These are phyloP conservation scores for Illadopsis cleaveri DNA, from an alignment of 2,113 vertebrate genomes.

Conservation along the genomic window DNA sequence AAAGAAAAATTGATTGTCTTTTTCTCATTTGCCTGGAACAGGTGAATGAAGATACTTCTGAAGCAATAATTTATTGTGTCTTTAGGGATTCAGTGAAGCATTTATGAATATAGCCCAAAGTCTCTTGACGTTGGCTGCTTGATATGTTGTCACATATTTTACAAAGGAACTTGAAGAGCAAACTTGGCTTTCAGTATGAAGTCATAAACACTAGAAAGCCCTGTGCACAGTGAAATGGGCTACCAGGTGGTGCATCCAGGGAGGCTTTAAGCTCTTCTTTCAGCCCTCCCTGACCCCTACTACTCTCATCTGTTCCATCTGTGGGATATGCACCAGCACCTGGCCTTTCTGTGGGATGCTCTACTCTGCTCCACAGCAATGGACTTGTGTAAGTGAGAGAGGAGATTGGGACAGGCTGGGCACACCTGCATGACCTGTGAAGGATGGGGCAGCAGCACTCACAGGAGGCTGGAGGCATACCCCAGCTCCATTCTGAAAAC, in stretches of 20 bases:
- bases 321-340: not conserved
- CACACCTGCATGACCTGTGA: not conserved
- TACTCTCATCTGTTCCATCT: not conserved
- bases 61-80: constrained; percentile 51
- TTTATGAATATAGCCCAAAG: constrained; percentile 44
- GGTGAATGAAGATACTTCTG: constrained; percentile 44
- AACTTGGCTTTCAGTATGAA: constrained; percentile 3
- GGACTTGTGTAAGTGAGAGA: fast-evolving
- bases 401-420: not conserved
- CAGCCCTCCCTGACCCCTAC: not conserved
- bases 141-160: constrained; percentile 36
- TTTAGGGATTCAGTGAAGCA: constrained; percentile 35
- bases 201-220: not conserved
- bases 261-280: not conserved
- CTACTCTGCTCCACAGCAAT: not conserved
- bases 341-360: not conserved
- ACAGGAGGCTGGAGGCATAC: not conserved
- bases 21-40: constrained; percentile 51
- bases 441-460: not conserved
- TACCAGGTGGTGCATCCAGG: not conserved
- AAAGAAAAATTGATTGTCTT: constrained; percentile 52
- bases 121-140: constrained; percentile 24
- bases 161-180: not conserved
- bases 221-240: not conserved
- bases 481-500: not conserved